Conservation (phyloP, 2,888 invertebrate genomes). For the Melipona beecheii region DNA sequence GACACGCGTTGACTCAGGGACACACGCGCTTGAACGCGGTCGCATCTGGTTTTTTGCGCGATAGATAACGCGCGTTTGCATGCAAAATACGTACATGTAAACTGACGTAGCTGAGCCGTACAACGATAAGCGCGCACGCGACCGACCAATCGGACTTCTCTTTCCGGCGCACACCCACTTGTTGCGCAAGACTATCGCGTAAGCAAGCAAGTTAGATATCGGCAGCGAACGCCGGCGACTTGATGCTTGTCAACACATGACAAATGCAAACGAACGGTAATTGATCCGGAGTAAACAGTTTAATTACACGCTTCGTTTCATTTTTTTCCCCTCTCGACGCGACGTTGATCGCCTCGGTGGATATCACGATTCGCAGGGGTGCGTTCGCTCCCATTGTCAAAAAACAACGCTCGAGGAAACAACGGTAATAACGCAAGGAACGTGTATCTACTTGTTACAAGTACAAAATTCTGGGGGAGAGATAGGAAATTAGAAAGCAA, state of each 20-base stretch:
- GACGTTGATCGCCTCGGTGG: not conserved
- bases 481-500: no score
- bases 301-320: conserved; percentile 54
- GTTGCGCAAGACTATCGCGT: conserved; percentile 59
- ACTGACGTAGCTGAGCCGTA: conserved; percentile 6
- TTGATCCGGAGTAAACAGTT: conserved; percentile 64
- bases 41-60: conserved; percentile 3
- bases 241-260: conserved; percentile 50
- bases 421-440: no score
- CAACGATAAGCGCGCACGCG: conserved; percentile 16
- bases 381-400: no score
- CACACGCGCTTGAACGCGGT: not conserved
- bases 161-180: conserved; percentile 71
- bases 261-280: conserved; percentile 47
- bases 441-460: no score
- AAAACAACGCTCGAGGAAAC: no score
- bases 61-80: conserved; percentile 10
- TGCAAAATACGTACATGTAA: conserved; percentile 21
- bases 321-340: not conserved
- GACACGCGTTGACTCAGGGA: not conserved
- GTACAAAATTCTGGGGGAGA: no score
- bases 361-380: not conserved
- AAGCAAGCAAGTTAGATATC: not conserved
- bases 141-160: conserved; percentile 45
- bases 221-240: conserved; percentile 31